phyloP scores from a whole-genome alignment of 2,797 vertebrate species.

The Enteromius trimaculatus region DNA sequence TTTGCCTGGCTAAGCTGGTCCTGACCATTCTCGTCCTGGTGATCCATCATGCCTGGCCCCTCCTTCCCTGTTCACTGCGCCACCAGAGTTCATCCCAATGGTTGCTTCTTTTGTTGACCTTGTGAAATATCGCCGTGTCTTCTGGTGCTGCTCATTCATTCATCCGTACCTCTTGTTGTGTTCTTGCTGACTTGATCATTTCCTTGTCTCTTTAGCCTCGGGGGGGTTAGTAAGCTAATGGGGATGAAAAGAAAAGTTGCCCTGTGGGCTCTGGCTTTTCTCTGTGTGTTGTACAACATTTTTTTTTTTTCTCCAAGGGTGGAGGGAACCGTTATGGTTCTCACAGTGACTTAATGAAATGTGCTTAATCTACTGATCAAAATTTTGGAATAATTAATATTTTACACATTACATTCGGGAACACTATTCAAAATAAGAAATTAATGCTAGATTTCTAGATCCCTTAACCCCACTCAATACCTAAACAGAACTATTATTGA shows the following conservation, averaged over 20 bases:
- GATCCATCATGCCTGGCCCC: slow-evolving; percentile 86
- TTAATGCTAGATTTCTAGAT: background rate
- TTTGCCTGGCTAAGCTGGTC: slow-evolving; percentile 83
- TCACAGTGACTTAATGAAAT: slow-evolving; percentile 47
- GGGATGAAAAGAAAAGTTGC: slow-evolving; percentile 66
- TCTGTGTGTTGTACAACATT: slow-evolving; percentile 58
- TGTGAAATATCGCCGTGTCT: slow-evolving; percentile 80
- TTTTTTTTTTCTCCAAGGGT: slow-evolving; percentile 58
- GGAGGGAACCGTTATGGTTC: background rate
- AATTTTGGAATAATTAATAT: background rate
- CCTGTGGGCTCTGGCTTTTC: slow-evolving; percentile 56
- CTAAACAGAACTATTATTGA: background rate
- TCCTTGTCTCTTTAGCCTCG: slow-evolving; percentile 70
- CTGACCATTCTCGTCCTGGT: slow-evolving; percentile 82
- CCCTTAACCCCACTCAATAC: background rate
- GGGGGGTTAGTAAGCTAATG: slow-evolving; percentile 68
- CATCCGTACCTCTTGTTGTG: slow-evolving; percentile 66
- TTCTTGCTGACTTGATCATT: slow-evolving; percentile 74
- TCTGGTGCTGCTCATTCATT: slow-evolving; percentile 72
- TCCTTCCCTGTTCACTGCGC: slow-evolving; percentile 69
- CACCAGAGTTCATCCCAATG: slow-evolving; percentile 77
- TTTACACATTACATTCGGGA: background rate
- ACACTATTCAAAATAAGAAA: background rate
- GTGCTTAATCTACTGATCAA: background rate
- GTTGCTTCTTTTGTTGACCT: slow-evolving; percentile 84